A percentile compares a stretch with the other conserved stretches of the same genome.
Conservation (phyloP, 2,888 invertebrate species). For the Diplolepis rosae region DNA sequence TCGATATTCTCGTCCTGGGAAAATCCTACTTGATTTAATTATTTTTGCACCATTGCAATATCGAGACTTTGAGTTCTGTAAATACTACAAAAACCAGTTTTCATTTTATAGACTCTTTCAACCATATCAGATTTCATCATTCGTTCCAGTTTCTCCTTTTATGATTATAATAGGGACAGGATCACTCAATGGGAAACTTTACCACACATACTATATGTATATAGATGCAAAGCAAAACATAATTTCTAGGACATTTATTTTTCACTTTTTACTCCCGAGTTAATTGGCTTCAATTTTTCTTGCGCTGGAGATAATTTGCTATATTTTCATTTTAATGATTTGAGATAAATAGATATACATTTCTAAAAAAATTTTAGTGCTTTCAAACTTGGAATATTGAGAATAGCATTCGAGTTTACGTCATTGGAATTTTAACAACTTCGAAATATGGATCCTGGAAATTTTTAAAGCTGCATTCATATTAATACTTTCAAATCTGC, state of each 20-base stretch:
- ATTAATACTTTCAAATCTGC: not conserved
- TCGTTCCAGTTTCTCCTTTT: slow-evolving; percentile 19
- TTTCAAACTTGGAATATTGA: not conserved
- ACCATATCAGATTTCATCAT: slow-evolving; percentile 16
- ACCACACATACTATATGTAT: too few species aligned
- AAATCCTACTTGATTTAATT: not conserved
- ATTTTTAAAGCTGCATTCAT: not conserved
- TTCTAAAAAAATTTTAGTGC: not conserved
- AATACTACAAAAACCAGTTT: not conserved
- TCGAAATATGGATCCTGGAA: not conserved
- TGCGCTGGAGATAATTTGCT: too few species aligned
- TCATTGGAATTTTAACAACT: not conserved
- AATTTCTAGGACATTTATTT: too few species aligned
- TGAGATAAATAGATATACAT: too few species aligned
- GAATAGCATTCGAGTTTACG: too few species aligned
- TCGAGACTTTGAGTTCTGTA: not conserved
- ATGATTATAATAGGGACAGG: not conserved
- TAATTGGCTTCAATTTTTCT: not conserved
- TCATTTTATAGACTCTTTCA: slow-evolving; percentile 14
- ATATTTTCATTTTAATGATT: too few species aligned
- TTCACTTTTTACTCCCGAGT: not conserved
- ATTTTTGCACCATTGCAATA: not conserved
- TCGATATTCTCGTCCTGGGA: not conserved
- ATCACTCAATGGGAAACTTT: slow-evolving; percentile 14
- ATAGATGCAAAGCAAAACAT: too few species aligned